These are phyloP conservation scores for Sanderia malayensis DNA, from an alignment of 30 jellyfish, hydroid and myxozoan species.

Conservation along the genomic window DNA sequence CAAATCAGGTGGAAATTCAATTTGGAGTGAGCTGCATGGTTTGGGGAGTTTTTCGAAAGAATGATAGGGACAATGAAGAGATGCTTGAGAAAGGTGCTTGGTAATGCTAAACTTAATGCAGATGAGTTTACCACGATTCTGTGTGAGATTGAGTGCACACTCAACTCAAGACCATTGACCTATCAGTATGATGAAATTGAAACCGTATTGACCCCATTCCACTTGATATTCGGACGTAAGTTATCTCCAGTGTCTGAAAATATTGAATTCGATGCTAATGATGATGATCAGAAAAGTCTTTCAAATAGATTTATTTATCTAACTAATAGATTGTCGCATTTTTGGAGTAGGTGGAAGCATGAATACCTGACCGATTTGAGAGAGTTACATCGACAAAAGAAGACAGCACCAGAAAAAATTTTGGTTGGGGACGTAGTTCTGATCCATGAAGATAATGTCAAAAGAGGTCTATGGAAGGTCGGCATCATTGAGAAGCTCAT, in stretches of 20 bases:
- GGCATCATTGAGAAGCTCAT: constrained; percentile 19
- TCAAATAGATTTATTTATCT: neutral
- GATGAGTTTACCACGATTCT: constrained; percentile 37
- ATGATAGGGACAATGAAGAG: constrained; percentile 29
- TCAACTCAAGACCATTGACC: constrained; percentile 42
- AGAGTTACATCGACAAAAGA: neutral
- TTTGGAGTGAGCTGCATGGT: constrained; percentile 23
- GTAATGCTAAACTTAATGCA: constrained; percentile 10
- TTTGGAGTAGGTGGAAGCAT: neutral
- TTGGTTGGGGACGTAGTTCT: neutral
- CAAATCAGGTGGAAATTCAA: constrained; percentile 27
- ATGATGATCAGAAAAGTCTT: neutral
- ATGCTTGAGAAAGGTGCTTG: constrained; percentile 32
- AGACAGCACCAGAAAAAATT: neutral
- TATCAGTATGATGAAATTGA: constrained; percentile 27
- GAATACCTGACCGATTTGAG: neutral
- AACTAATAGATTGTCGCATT: neutral
- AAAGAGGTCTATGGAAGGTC: constrained; percentile 33
- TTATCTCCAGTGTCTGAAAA: constrained; percentile 4
- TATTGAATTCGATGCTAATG: neutral
- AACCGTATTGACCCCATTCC: constrained; percentile 42
- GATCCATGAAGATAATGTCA: neutral
- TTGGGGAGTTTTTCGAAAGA: constrained; percentile 39
- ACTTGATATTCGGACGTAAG: constrained; percentile 26
- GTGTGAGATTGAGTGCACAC: constrained; percentile 33